These are phyloP conservation scores for Thalassarche chlororhynchos DNA, from an alignment of 2,113 vertebrate genomes.

Conservation along the genomic window DNA sequence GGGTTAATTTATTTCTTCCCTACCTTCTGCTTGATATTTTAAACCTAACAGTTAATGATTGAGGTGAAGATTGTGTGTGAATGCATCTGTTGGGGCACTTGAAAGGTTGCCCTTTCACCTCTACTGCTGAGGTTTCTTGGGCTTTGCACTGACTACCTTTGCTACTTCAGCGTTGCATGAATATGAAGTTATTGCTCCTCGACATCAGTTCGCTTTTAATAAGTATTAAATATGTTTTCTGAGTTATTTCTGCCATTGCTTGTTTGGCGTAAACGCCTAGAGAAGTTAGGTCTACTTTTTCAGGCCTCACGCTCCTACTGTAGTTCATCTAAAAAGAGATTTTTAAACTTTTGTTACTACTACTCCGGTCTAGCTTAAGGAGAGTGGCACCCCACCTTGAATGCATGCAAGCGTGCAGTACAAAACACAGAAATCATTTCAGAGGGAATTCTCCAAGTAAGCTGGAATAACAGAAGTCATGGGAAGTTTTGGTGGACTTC, in stretches of 20 bases:
- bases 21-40: neutral
- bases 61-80: neutral
- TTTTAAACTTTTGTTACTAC: neutral
- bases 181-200: neutral
- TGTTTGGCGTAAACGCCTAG: neutral
- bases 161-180: neutral
- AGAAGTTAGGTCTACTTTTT: neutral
- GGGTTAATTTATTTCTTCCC: neutral
- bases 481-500: neutral
- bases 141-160: neutral
- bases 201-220: neutral
- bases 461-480: neutral
- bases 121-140: neutral
- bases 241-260: neutral
- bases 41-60: fast-evolving
- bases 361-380: neutral
- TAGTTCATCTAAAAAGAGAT: neutral
- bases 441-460: neutral
- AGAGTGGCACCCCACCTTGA: too few species aligned
- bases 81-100: neutral
- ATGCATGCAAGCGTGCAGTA: fast-evolving
- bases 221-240: neutral
- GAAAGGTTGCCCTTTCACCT: too few species aligned
- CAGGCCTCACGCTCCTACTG: neutral
- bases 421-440: neutral